Percentiles rank a stretch among this genome's conserved stretches.
Evolutionary conservation across 2,888 invertebrate genomes (phyloP).

Genomic region (Cyaniris semiargus): DNA sequence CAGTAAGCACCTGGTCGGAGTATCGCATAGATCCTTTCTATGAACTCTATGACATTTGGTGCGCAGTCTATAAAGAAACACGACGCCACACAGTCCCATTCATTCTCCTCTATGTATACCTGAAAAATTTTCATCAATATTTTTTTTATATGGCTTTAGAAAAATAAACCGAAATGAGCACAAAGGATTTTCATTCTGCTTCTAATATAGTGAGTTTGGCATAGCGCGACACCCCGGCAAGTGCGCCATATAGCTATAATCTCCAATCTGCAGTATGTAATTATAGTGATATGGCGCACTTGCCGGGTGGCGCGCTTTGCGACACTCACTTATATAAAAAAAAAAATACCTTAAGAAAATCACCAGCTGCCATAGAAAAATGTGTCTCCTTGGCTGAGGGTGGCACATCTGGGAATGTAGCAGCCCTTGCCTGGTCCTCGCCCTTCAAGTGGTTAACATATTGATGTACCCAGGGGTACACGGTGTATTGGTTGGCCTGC

Average conservation of each 20-base stretch:
- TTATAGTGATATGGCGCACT: too few species aligned
- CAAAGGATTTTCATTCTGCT: too few species aligned
- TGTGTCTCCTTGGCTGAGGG: conserved; percentile 82
- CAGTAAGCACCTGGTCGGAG: conserved; percentile 94
- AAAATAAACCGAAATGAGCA: too few species aligned
- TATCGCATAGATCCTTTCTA: conserved; percentile 94
- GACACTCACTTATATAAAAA: not conserved
- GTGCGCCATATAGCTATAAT: too few species aligned
- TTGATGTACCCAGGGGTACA: conserved; percentile 98
- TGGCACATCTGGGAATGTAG: conserved; percentile 93
- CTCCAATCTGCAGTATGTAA: too few species aligned
- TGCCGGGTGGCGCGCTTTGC: too few species aligned
- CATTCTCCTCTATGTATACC: conserved; percentile 84
- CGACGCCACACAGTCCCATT: conserved; percentile 96
- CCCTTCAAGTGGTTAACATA: conserved; percentile 93
- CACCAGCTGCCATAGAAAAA: conserved; percentile 98
- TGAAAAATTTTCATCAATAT: conserved; percentile 47
- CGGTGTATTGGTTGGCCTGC: conserved; percentile 86
- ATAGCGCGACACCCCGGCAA: too few species aligned
- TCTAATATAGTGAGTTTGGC: too few species aligned
- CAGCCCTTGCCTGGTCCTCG: conserved; percentile 88
- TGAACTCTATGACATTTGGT: conserved; percentile 95
- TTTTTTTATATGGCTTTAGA: too few species aligned
- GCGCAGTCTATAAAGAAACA: conserved; percentile 99
- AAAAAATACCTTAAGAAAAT: conserved; percentile 90